A percentile compares a stretch with the other conserved stretches of the same genome.
Conservation (phyloP, 2,888 invertebrate species). For the Trichopoda pennipes region DNA sequence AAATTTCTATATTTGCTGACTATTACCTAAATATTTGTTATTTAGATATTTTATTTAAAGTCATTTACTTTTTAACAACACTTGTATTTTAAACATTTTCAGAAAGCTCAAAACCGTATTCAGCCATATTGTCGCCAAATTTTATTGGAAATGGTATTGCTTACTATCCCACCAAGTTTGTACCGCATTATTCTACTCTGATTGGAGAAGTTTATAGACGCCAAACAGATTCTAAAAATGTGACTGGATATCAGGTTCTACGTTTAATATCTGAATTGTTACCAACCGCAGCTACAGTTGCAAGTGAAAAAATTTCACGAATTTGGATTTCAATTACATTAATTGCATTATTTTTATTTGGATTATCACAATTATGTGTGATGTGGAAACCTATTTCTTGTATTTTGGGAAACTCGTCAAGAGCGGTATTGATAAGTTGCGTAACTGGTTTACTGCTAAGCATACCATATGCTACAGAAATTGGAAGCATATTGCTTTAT, state of each 20-base stretch:
- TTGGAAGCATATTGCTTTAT: conserved; percentile 91
- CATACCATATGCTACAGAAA: conserved; percentile 92
- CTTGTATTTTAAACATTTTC: conserved; percentile 71
- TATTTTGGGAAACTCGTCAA: conserved; percentile 88
- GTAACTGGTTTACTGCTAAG: conserved; percentile 90
- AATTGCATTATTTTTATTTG: conserved; percentile 91
- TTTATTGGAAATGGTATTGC: conserved; percentile 84
- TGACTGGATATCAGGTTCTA: conserved; percentile 91
- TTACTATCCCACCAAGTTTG: conserved; percentile 81
- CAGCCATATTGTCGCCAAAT: conserved; percentile 85
- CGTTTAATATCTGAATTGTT: conserved; percentile 94
- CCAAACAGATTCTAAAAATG: conserved; percentile 76
- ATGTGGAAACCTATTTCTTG: conserved; percentile 96
- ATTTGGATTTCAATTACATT: conserved; percentile 95
- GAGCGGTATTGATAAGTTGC: conserved; percentile 88
- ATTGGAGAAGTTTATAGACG: conserved; percentile 79
- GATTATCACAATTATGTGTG: conserved; percentile 92
- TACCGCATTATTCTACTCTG: conserved; percentile 79
- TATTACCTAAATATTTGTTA: too few species aligned
- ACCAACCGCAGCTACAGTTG: conserved; percentile 90
- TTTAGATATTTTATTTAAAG: too few species aligned
- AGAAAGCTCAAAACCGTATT: conserved; percentile 88
- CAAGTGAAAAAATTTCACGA: conserved; percentile 89
- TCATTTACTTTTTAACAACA: too few species aligned
- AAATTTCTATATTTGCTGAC: too few species aligned